Evolutionary conservation across 2,113 vertebrate genomes (phyloP), one percentile per base, ranked within the genome.

Genomic region (Calonectris borealis): DNA sequence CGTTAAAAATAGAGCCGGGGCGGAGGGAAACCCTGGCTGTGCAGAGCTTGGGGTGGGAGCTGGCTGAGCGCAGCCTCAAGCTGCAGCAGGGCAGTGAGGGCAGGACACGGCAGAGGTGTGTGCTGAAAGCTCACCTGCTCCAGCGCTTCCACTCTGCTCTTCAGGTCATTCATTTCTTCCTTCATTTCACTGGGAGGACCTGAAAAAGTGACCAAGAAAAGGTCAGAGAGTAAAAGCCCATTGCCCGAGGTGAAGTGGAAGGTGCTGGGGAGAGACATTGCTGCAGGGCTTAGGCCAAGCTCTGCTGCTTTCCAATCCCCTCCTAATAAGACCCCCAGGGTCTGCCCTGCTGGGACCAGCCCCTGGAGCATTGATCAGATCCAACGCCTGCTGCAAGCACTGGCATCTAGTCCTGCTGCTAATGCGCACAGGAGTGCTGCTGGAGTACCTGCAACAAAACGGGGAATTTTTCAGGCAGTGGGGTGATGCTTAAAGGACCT

Each of bases 161-260:
- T 98, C 64, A 99, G 97, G 36, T 97, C 98, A 73, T 96, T 83
- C 19, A 99, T 97, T 82, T 99, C 99, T 78, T 99, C 98, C 48
- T 98, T 98, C 90, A 98, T 96, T 13, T 97, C 97, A 55, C 97
- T 87, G 85, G 89, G 91, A 21, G 69, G 32, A 66, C 93, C 97
- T 95, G 86, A n/a, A 82, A 93, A 90, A 49, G 27, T 3, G 36
- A 85, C 32, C 54, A 2, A 36, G 84, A 55, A 49, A 20, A 73
- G 13, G 49, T 18, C 57, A 52, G 44, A 38, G 46, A 64, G 34
- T 42, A 8, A 79, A 64, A 90, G 4, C 22, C 9, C 44, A 0
- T 31, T 55, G 70, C 11, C 62, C 0, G 2, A 57, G 42, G 49
- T 44, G 77, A 86, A 73, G 55, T 15, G 72, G 72, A 40, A 81